A percentile compares a stretch with the other conserved stretches of the same genome.
Evolutionary conservation across 1,140 invertebrate genomes (phyloP).

Genomic region (Drosophila ficusphila): DNA sequence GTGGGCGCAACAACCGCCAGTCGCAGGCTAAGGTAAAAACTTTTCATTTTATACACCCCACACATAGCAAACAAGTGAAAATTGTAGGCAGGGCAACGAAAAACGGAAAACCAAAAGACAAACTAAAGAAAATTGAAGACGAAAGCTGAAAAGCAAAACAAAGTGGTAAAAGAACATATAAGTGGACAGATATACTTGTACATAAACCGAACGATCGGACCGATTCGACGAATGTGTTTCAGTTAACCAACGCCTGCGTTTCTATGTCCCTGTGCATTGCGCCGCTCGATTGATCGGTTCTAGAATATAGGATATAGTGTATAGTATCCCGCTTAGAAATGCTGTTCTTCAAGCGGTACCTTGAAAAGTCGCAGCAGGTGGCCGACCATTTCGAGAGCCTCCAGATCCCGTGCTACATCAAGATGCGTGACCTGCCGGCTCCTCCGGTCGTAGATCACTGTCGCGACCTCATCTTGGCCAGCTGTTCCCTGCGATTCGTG

Average conservation of each 20-base stretch:
- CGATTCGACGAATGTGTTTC: no score
- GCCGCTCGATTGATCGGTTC: constrained; percentile 16
- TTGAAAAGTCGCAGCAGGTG: constrained; percentile 73
- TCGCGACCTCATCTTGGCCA: constrained; percentile 61
- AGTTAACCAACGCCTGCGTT: constrained; percentile 15
- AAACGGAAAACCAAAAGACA: constrained; percentile 15
- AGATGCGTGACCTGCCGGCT: constrained; percentile 71
- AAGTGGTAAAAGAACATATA: constrained; percentile 66
- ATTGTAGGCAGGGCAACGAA: constrained; percentile 63
- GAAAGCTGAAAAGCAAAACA: constrained; percentile 40
- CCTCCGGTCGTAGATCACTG: constrained; percentile 56
- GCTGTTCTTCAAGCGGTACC: constrained; percentile 80
- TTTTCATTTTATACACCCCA: constrained; percentile 78
- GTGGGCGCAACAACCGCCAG: constrained; percentile 79
- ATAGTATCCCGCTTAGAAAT: constrained; percentile 37
- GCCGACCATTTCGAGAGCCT: constrained; percentile 69
- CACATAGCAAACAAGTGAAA: constrained; percentile 55
- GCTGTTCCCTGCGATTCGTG: constrained; percentile 57
- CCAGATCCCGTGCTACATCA: constrained; percentile 72
- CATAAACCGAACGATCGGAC: constrained; percentile 15
- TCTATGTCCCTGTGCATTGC: constrained; percentile 19
- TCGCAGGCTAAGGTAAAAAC: constrained; percentile 84
- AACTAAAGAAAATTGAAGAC: constrained; percentile 20
- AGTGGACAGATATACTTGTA: constrained; percentile 12
- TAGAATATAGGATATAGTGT: no score